Evolutionary conservation across 2,797 vertebrate species (phyloP).

Genomic region (Enteromius thamalakanensis): DNA sequence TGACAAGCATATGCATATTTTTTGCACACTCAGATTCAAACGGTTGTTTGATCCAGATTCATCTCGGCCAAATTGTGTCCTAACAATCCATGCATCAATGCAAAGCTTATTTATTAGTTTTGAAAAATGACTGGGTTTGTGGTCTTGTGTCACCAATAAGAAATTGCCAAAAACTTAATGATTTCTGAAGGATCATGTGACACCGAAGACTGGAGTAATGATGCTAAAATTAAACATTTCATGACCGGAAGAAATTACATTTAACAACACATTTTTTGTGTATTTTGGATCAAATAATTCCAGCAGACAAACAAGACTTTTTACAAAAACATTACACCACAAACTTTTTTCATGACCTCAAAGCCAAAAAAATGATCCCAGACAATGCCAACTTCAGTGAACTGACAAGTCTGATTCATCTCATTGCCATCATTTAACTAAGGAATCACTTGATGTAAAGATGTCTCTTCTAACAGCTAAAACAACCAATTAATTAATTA

Average conservation of each 20-base stretch:
- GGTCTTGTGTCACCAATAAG: too few relatives aligned
- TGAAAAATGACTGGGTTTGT: too few relatives aligned
- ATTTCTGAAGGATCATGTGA: background rate
- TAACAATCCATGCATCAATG: too few relatives aligned
- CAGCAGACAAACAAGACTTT: background rate
- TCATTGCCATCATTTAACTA: too few relatives aligned
- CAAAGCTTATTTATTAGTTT: too few relatives aligned
- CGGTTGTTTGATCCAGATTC: too few relatives aligned
- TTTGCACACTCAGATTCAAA: too few relatives aligned
- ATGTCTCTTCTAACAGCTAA: background rate
- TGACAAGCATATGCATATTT: too few relatives aligned
- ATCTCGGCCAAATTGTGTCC: too few relatives aligned
- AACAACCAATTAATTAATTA: background rate
- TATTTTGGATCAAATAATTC: background rate
- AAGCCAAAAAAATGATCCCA: background rate
- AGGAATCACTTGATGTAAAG: background rate
- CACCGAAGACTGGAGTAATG: background rate
- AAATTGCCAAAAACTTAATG: too few relatives aligned
- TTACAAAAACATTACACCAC: background rate
- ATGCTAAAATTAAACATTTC: background rate
- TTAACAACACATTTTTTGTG: too few relatives aligned
- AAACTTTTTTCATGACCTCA: background rate
- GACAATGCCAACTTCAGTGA: background rate
- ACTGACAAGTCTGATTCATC: background rate
- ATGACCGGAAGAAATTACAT: too few relatives aligned